Evolutionary conservation across 2,113 vertebrate species (phyloP).

Genomic region (Pteruthius melanotis): DNA sequence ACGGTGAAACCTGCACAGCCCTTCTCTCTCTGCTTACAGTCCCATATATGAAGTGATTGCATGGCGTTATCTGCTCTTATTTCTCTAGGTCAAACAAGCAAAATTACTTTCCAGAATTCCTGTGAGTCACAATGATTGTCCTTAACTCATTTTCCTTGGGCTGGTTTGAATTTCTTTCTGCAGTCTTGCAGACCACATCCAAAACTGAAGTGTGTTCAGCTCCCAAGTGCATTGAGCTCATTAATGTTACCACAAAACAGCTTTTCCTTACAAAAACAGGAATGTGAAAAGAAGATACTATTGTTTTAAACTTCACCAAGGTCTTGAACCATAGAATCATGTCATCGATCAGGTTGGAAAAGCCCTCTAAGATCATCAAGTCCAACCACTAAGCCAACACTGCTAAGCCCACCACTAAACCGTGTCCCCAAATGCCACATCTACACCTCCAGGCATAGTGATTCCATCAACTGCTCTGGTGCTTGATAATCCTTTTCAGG

Average conservation of each 20-base stretch:
- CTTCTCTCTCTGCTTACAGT: not conserved
- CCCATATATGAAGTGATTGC: accelerated
- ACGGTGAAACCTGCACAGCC: accelerated
- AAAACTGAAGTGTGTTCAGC: not conserved
- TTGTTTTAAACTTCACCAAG: not conserved
- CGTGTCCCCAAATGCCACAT: not conserved
- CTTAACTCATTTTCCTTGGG: not conserved
- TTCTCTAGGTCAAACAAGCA: not conserved
- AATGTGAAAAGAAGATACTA: not conserved
- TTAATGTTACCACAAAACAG: not conserved
- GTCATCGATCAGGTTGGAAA: not conserved
- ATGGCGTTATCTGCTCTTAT: not conserved
- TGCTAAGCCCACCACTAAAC: not conserved
- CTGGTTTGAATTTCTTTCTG: not conserved
- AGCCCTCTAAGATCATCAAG: not conserved
- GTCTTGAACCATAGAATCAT: not conserved
- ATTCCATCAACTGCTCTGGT: not conserved
- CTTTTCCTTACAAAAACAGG: not conserved
- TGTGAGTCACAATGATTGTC: not conserved
- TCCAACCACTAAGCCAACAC: not conserved
- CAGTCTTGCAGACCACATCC: accelerated
- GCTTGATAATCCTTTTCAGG: not conserved
- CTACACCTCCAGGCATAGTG: not conserved
- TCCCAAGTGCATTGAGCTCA: not conserved
- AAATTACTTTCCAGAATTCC: not conserved